Percentiles rank a stretch among this genome's conserved stretches.
These are phyloP conservation scores for Diplodus puntazzo DNA, from an alignment of 2,797 vertebrate genomes.

Conservation along the genomic window DNA sequence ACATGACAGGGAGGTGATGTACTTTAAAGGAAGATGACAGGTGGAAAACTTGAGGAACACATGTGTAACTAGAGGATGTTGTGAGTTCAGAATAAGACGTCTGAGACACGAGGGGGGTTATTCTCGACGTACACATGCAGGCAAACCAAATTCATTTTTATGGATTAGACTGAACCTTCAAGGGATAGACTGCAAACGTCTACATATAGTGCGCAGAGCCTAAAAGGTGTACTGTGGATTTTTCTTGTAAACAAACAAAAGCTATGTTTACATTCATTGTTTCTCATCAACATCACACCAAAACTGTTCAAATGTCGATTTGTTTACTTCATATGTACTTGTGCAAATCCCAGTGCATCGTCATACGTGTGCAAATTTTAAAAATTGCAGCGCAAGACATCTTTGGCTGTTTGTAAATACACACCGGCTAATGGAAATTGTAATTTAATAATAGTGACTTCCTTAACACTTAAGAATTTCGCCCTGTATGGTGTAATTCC, in stretches of 20 bases:
- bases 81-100: neutral
- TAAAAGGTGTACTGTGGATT: too few relatives aligned
- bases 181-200: neutral
- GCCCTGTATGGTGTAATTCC: neutral
- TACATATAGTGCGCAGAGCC: neutral
- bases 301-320: too few relatives aligned
- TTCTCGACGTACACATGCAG: neutral
- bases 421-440: neutral
- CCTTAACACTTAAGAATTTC: neutral
- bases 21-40: constrained; percentile 5
- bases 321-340: too few relatives aligned
- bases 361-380: too few relatives aligned
- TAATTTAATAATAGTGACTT: neutral
- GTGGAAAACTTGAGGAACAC: neutral
- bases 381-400: neutral
- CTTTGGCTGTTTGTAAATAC: neutral
- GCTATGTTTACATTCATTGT: too few relatives aligned
- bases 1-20: neutral
- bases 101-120: neutral
- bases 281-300: too few relatives aligned
- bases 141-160: neutral
- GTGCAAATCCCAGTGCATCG: too few relatives aligned
- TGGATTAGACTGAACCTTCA: neutral
- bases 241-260: too few relatives aligned
- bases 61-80: neutral